phyloP scores from a whole-genome alignment of 2,797 vertebrate species.

The Monodelphis domestica region DNA sequence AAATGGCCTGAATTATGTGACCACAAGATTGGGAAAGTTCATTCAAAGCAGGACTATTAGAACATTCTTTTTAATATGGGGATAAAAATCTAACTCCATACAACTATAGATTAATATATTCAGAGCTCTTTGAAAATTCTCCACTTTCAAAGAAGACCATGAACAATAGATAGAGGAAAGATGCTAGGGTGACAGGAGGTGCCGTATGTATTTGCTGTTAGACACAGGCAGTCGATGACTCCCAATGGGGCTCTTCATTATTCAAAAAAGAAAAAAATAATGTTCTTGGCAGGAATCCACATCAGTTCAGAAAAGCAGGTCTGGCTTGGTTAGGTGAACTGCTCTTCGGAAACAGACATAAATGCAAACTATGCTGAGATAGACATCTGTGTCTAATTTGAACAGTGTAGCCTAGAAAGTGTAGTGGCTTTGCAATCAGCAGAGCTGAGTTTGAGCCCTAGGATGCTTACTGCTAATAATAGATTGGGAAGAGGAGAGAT shows the following conservation, averaged over 20 bases:
- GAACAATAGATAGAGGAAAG: background rate
- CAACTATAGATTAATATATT: no score
- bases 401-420: background rate
- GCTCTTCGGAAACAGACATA: conserved; percentile 64
- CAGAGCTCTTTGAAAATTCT: background rate
- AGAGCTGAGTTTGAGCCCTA: background rate
- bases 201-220: conserved; percentile 45
- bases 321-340: background rate
- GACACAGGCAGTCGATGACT: conserved; percentile 64
- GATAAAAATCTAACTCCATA: background rate
- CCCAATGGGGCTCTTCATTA: conserved; percentile 54
- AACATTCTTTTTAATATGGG: background rate
- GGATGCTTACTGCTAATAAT: background rate
- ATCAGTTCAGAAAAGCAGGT: background rate
- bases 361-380: conserved; percentile 36
- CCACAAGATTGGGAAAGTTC: background rate
- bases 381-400: background rate
- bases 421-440: background rate
- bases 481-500: background rate
- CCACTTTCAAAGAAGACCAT: conserved; percentile 21
- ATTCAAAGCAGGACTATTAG: background rate
- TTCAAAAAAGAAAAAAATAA: conserved; percentile 17
- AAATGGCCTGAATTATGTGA: background rate
- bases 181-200: background rate
- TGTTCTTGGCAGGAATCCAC: background rate